A percentile compares a stretch with the other conserved stretches of the same genome.
These are phyloP conservation scores for Portevinia maculata DNA, from an alignment of 2,888 invertebrate species.

Conservation along the genomic window DNA sequence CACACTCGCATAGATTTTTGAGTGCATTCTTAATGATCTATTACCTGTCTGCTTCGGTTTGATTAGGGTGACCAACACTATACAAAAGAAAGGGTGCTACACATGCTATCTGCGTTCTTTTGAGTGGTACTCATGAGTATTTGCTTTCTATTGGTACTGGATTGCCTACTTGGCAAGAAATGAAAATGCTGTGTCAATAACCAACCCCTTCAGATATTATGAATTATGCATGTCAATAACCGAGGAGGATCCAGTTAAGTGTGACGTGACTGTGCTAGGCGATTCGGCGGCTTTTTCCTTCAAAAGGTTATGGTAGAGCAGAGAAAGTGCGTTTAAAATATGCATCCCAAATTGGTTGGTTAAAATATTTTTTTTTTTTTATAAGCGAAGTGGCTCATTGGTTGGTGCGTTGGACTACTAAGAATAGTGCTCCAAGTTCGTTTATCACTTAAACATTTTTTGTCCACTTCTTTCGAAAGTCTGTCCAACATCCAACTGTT, in stretches of 20 bases:
- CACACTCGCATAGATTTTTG: constrained; percentile 47
- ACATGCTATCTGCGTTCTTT: constrained; percentile 15
- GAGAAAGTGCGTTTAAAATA: background rate
- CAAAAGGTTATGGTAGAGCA: background rate
- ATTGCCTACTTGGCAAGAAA: constrained; percentile 3
- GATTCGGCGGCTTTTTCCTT: constrained; percentile 7
- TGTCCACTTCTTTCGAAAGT: too few species aligned
- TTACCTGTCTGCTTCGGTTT: constrained; percentile 27
- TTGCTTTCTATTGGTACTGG: background rate
- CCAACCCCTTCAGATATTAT: background rate
- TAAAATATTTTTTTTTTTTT: too few species aligned
- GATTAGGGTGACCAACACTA: constrained; percentile 49
- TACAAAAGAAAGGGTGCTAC: background rate
- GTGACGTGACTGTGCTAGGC: background rate
- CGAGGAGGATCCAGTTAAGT: background rate
- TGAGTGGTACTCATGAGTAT: constrained; percentile 27
- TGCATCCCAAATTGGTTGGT: too few species aligned
- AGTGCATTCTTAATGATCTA: constrained; percentile 56
- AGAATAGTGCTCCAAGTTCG: too few species aligned
- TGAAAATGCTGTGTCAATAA: background rate
- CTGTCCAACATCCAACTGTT: too few species aligned
- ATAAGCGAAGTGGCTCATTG: too few species aligned
- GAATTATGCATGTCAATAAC: constrained; percentile 13
- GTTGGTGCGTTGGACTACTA: too few species aligned
- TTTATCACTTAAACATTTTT: too few species aligned